phyloP scores from a whole-genome alignment of 2,113 vertebrate species.

The Danio rerio region DNA sequence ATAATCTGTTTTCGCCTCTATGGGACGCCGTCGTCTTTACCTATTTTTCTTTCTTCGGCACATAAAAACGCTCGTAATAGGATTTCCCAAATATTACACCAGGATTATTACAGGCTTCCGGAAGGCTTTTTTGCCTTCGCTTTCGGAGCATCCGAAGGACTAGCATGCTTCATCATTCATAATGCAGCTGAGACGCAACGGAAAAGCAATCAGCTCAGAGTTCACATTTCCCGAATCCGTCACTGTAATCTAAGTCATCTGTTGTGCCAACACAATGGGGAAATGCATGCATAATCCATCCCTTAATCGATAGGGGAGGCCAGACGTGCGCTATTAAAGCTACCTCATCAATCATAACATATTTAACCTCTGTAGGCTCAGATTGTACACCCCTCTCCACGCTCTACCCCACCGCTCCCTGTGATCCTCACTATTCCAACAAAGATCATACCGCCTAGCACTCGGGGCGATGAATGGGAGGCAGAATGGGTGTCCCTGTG shows the following conservation, averaged over 20 bases:
- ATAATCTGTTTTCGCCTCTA: slow-evolving; percentile 47
- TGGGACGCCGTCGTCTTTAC: slow-evolving; percentile 20
- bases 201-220: slow-evolving; percentile 47
- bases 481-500: slow-evolving; percentile 38
- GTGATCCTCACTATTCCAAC: slow-evolving; percentile 6
- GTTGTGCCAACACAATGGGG: slow-evolving; percentile 53
- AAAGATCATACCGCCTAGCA: neutral
- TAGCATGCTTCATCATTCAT: slow-evolving; percentile 45
- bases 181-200: slow-evolving; percentile 50
- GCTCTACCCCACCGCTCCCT: slow-evolving; percentile 28
- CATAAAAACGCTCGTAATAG: slow-evolving; percentile 43
- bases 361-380: slow-evolving; percentile 58
- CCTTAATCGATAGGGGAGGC: slow-evolving; percentile 66
- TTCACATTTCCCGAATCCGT: slow-evolving; percentile 52
- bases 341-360: slow-evolving; percentile 70
- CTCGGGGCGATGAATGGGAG: neutral
- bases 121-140: slow-evolving; percentile 5
- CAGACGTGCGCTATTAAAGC: slow-evolving; percentile 65
- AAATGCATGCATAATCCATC: slow-evolving; percentile 61
- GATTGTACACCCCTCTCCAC: slow-evolving; percentile 30
- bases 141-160: neutral
- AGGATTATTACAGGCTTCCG: slow-evolving; percentile 38
- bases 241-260: slow-evolving; percentile 50
- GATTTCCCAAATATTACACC: slow-evolving; percentile 39
- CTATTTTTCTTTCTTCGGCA: slow-evolving; percentile 25